A percentile compares a stretch with the other conserved stretches of the same genome.
Conservation (phyloP, 2,888 invertebrate species). For the Dryococelus australis region DNA sequence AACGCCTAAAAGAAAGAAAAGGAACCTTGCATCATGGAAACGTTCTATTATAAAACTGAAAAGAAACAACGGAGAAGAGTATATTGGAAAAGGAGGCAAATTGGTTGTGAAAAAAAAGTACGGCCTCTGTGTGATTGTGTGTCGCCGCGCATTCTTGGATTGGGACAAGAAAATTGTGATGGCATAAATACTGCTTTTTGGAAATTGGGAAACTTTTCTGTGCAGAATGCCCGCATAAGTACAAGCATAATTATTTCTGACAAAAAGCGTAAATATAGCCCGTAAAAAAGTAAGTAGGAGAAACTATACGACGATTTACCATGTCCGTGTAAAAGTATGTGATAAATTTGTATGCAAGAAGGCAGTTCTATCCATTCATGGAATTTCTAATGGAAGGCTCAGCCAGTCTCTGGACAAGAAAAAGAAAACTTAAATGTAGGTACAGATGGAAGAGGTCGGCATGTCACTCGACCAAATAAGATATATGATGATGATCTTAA, state of each 20-base stretch:
- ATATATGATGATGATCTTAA: neutral
- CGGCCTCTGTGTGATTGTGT: neutral
- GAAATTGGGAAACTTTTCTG: neutral
- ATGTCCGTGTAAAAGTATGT: neutral
- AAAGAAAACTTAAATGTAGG: neutral
- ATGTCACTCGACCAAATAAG: neutral
- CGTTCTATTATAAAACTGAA: neutral
- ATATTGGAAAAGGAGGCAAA: slow-evolving; percentile 16
- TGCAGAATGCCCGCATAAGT: neutral
- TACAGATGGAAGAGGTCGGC: neutral
- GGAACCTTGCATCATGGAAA: neutral
- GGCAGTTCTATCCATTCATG: neutral
- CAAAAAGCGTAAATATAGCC: neutral
- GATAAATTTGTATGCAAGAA: slow-evolving; percentile 5
- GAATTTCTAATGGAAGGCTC: neutral
- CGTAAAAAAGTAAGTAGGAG: neutral
- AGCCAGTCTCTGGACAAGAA: neutral
- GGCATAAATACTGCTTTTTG: too few species aligned
- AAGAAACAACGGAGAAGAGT: slow-evolving; percentile 1
- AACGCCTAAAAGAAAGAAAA: neutral
- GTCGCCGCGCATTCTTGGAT: too few species aligned
- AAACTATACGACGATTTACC: too few species aligned
- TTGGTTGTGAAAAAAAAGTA: neutral
- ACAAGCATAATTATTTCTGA: neutral
- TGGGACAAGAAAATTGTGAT: too few species aligned